These are phyloP conservation scores for Formica exsecta DNA, from an alignment of 1,140 invertebrate genomes.

Conservation along the genomic window DNA sequence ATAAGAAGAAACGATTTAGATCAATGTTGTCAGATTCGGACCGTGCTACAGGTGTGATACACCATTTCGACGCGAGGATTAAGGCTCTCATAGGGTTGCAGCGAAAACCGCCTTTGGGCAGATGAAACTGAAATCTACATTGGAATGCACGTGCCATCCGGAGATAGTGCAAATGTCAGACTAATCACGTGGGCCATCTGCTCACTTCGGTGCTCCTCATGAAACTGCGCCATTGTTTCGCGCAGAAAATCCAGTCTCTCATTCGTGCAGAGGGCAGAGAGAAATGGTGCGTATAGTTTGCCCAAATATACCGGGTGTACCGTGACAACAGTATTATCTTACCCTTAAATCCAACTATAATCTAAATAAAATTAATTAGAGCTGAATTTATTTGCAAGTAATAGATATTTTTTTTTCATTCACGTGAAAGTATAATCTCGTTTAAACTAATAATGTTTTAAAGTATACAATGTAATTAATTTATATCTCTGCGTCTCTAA, in stretches of 20 bases:
- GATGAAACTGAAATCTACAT: constrained; percentile 66
- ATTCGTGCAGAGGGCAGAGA: background rate
- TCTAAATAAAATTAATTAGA: background rate
- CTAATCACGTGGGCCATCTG: constrained; percentile 73
- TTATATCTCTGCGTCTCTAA: background rate
- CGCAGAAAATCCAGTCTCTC: constrained; percentile 45
- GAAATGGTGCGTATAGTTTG: constrained; percentile 7
- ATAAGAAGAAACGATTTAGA: background rate
- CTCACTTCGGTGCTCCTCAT: constrained; percentile 49
- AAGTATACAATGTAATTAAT: too few relatives aligned
- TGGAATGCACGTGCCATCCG: constrained; percentile 70
- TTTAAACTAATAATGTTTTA: too few relatives aligned
- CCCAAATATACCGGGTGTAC: background rate
- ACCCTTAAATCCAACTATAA: background rate
- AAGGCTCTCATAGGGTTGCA: constrained; percentile 52
- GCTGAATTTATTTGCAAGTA: background rate
- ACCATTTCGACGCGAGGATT: constrained; percentile 29
- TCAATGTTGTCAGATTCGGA: background rate
- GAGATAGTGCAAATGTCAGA: constrained; percentile 72
- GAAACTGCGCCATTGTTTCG: constrained; percentile 69
- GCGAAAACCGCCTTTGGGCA: constrained; percentile 61
- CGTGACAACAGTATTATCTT: background rate
- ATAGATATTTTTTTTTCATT: background rate
- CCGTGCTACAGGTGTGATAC: constrained; percentile 22
- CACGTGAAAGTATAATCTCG: background rate